phyloP scores from a whole-genome alignment of 2,888 invertebrate genomes.

The Polydrusus cervinus region DNA sequence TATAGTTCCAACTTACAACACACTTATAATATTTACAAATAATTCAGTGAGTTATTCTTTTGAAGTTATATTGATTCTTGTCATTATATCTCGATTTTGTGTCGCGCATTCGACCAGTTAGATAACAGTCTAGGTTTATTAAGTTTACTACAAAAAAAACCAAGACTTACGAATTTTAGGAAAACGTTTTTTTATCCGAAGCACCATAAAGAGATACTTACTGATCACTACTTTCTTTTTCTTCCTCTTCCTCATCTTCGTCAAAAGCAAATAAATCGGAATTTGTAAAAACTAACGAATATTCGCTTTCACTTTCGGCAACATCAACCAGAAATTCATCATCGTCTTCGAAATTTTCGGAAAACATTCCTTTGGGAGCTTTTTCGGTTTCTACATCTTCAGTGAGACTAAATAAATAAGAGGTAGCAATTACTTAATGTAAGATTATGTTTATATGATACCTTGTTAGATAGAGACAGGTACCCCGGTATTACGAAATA shows the following conservation, averaged over 20 bases:
- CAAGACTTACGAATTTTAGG: too few species aligned
- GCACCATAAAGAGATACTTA: too few species aligned
- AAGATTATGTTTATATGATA: not conserved
- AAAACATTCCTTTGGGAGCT: constrained; percentile 32
- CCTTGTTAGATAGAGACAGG: too few species aligned
- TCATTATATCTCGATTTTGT: too few species aligned
- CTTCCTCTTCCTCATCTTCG: constrained; percentile 48
- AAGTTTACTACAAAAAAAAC: too few species aligned
- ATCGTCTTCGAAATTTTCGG: constrained; percentile 51
- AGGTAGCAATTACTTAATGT: not conserved
- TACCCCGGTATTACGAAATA: too few species aligned
- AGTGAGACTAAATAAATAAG: constrained; percentile 1
- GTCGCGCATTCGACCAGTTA: too few species aligned
- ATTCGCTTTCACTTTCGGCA: constrained; percentile 55
- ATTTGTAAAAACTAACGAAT: constrained; percentile 61
- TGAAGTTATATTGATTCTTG: too few species aligned
- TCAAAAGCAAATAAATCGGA: constrained; percentile 59
- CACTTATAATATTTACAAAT: too few species aligned
- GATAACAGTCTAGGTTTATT: too few species aligned
- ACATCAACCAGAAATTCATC: constrained; percentile 54
- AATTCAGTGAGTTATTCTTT: too few species aligned
- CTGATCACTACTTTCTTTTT: not conserved
- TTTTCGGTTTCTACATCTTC: constrained; percentile 41
- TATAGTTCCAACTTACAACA: too few species aligned
- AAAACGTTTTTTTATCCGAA: not conserved